Conservation (phyloP, 2,797 vertebrate species). For the Centropyge bicolor region DNA sequence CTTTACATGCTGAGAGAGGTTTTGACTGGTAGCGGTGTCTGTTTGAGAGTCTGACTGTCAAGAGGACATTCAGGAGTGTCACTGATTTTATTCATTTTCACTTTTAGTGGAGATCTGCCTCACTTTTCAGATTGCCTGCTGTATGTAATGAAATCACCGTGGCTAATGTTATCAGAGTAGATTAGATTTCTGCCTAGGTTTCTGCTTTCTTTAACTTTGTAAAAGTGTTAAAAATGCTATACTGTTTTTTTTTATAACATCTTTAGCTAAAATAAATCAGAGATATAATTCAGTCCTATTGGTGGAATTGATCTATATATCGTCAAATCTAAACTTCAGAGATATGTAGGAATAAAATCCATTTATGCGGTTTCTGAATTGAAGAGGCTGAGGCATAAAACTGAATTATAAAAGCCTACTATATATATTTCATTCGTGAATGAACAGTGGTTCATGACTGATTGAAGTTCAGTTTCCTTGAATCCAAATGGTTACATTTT, state of each 20-base stretch:
- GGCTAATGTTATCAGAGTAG: neutral
- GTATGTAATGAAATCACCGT: neutral
- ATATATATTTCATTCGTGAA: conserved; percentile 1
- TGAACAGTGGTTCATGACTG: neutral
- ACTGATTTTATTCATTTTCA: neutral
- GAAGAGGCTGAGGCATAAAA: neutral
- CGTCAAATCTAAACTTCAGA: neutral
- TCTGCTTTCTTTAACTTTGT: neutral
- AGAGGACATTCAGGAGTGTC: neutral
- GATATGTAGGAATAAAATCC: neutral
- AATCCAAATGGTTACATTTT: neutral
- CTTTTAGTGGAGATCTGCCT: neutral
- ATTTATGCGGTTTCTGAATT: conserved; percentile 4
- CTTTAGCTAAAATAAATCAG: neutral
- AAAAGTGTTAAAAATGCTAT: neutral
- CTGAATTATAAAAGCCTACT: neutral
- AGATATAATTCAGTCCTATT: neutral
- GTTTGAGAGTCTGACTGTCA: conserved; percentile 8
- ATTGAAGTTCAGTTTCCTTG: neutral
- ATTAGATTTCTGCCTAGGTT: neutral
- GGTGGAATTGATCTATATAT: neutral
- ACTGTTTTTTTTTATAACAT: no score
- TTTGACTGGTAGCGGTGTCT: conserved; percentile 14
- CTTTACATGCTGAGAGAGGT: neutral
- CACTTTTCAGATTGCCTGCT: conserved; percentile 10